These are phyloP conservation scores for Physeter macrocephalus DNA, from an alignment of 2,113 vertebrate genomes.

Conservation along the genomic window DNA sequence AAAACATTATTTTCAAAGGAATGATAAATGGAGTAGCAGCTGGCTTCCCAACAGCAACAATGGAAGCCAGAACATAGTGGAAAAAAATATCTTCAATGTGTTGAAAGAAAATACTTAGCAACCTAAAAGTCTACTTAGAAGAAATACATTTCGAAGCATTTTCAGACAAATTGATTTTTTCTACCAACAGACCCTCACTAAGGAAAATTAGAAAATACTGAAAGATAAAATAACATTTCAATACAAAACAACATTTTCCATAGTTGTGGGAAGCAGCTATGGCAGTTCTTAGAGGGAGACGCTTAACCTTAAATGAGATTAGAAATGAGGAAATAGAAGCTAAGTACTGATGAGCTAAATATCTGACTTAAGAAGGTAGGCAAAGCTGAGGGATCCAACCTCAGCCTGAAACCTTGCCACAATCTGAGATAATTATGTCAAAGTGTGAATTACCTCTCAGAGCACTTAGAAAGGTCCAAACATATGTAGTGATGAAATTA, in stretches of 20 bases:
- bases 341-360: background rate
- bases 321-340: background rate
- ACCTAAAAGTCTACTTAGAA: background rate
- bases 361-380: background rate
- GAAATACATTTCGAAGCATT: background rate
- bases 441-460: background rate
- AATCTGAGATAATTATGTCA: background rate
- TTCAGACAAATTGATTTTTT: background rate
- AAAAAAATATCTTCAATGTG: background rate
- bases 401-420: background rate
- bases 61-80: background rate
- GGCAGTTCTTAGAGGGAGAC: background rate
- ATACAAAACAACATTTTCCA: background rate
- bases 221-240: background rate
- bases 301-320: background rate
- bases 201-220: slow-evolving; percentile 5
- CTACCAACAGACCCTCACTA: background rate
- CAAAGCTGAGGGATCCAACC: background rate
- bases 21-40: background rate
- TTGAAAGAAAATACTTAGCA: background rate
- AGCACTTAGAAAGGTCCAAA: background rate
- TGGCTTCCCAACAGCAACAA: background rate
- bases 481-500: background rate
- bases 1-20: background rate
- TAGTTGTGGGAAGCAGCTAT: background rate